Percentiles rank a stretch among this genome's conserved stretches.
Evolutionary conservation across 2,113 vertebrate species (phyloP).

Genomic region (Peucedramus taeniatus): DNA sequence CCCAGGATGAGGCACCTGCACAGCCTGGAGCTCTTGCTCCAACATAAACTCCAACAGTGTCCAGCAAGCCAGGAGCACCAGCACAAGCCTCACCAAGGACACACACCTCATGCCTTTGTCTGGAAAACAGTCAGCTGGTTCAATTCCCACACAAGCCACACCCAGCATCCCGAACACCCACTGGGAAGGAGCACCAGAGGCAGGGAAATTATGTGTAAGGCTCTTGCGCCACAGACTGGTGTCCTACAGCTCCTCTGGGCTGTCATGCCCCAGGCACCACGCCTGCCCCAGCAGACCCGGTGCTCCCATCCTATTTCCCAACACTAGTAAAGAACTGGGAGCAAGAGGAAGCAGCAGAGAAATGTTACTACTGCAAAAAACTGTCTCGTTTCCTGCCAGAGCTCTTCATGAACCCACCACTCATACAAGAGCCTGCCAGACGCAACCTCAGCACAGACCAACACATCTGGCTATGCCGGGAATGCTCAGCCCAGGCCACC

Average conservation of each 20-base stretch:
- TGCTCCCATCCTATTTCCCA: neutral
- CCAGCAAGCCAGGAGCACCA: neutral
- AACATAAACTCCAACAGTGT: neutral
- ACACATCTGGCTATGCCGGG: neutral
- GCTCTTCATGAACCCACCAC: fast-evolving
- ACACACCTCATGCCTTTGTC: neutral
- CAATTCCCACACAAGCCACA: neutral
- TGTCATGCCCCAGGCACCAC: neutral
- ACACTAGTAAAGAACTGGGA: neutral
- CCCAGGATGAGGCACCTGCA: neutral
- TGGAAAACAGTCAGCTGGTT: neutral
- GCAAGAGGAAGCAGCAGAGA: neutral
- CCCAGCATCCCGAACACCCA: fast-evolving
- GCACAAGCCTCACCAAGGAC: neutral
- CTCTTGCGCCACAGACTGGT: neutral
- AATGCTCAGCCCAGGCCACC: neutral
- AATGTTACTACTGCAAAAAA: neutral
- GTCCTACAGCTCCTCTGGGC: neutral
- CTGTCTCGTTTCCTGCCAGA: neutral
- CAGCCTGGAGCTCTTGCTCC: neutral
- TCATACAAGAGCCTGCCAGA: fast-evolving
- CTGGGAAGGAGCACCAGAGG: neutral
- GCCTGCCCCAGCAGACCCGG: neutral
- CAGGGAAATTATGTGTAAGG: neutral
- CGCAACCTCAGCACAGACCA: neutral